phyloP scores from a whole-genome alignment of 2,888 invertebrate species.

The Epinotia ramella region DNA sequence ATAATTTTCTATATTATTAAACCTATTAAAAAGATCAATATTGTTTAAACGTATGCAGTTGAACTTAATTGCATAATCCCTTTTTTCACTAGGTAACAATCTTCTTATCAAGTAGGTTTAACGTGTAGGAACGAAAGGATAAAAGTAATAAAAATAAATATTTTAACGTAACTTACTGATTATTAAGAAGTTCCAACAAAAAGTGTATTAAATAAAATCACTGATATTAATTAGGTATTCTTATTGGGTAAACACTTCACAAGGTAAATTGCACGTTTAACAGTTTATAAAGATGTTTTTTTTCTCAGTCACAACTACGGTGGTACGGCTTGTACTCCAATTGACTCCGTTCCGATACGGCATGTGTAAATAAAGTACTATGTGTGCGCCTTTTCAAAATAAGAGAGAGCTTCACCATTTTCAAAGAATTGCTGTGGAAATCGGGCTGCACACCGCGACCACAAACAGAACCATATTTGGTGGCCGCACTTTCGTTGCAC shows the following conservation, averaged over 20 bases:
- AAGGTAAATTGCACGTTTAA: too few species aligned
- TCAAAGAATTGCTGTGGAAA: not conserved
- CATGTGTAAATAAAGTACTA: too few species aligned
- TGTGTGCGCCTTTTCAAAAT: not conserved
- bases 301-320: not conserved
- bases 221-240: too few species aligned
- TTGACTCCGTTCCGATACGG: too few species aligned
- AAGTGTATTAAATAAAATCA: not conserved
- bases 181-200: not conserved
- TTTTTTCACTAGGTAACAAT: not conserved
- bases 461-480: not conserved
- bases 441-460: not conserved
- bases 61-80: conserved; percentile 5
- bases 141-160: not conserved
- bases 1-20: not conserved
- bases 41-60: conserved; percentile 5
- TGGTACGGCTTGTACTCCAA: too few species aligned
- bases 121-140: not conserved
- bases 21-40: not conserved
- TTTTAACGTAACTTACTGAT: not conserved
- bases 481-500: not conserved
- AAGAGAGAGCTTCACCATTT: not conserved
- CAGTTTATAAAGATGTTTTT: not conserved
- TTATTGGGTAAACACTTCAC: not conserved
- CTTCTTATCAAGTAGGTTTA: not conserved